phyloP scores from a whole-genome alignment of 2,797 vertebrate genomes.

The Bovichtus variegatus region DNA sequence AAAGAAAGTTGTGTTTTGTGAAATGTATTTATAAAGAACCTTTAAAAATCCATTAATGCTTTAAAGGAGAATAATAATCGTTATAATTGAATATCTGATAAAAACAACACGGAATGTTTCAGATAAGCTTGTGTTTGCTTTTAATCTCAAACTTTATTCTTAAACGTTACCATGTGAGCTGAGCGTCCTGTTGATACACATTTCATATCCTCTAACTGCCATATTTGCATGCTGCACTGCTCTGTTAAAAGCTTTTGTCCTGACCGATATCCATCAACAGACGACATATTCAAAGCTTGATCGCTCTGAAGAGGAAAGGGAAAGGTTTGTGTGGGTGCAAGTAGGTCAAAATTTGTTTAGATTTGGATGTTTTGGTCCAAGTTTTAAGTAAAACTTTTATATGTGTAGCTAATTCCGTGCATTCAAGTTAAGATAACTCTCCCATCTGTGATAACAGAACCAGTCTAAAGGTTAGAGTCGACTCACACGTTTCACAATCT shows the following conservation, averaged over 20 bases:
- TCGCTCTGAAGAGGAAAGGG: slow-evolving; percentile 13
- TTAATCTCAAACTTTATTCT: background rate
- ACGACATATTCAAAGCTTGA: slow-evolving; percentile 1
- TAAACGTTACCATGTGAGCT: background rate
- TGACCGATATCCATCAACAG: slow-evolving; percentile 42
- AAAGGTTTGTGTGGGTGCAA: background rate
- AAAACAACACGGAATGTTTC: background rate
- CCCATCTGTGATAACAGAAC: slow-evolving; percentile 42
- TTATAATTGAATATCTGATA: background rate
- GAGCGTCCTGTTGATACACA: background rate
- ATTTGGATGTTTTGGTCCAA: slow-evolving; percentile 28
- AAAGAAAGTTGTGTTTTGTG: background rate
- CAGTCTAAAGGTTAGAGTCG: slow-evolving; percentile 54
- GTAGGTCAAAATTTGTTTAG: slow-evolving; percentile 30
- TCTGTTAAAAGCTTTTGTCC: slow-evolving; percentile 32
- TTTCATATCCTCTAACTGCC: background rate
- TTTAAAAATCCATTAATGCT: background rate
- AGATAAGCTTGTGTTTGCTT: background rate
- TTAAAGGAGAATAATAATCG: background rate
- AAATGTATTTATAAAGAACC: background rate
- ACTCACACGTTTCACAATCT: background rate
- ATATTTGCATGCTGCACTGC: slow-evolving; percentile 58
- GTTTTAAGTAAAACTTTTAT: background rate
- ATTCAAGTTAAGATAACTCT: slow-evolving; percentile 26
- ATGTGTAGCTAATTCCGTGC: background rate